These are phyloP conservation scores for Rhagoletis zephyria DNA, from an alignment of 1,140 invertebrate species.

Conservation along the genomic window DNA sequence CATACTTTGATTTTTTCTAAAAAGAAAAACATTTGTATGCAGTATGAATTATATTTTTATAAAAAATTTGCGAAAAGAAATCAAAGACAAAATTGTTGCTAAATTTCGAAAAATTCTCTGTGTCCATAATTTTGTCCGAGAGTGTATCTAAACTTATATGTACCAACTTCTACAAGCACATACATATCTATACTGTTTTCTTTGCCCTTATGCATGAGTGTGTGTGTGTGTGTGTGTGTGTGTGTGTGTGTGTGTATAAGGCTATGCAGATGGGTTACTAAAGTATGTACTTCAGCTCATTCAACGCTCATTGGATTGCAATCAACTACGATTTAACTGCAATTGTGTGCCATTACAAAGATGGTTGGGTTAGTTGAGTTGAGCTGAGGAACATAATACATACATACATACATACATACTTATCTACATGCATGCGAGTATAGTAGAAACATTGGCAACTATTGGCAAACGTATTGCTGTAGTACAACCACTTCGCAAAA, in stretches of 20 bases:
- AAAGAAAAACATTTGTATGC: no score
- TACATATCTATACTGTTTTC: not conserved
- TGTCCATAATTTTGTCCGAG: no score
- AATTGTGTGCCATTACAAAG: constrained; percentile 35
- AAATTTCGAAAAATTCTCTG: no score
- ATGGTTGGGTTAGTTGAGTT: not conserved
- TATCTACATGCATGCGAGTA: not conserved
- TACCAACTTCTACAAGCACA: not conserved
- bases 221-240: no score
- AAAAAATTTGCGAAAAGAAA: no score
- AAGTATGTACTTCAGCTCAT: not conserved
- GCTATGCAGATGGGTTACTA: not conserved
- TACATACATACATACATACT: not conserved
- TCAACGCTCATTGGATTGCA: constrained; percentile 45
- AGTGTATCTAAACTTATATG: not conserved
- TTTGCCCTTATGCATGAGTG: not conserved
- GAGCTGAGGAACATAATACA: not conserved
- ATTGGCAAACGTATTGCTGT: constrained; percentile 4
- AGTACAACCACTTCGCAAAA: not conserved
- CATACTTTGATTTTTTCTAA: no score
- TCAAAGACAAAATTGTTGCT: no score
- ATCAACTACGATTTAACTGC: constrained; percentile 44
- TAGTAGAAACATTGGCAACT: not conserved
- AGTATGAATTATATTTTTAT: no score
- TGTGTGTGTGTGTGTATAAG: not conserved